Base-by-base conservation (phyloP, 1,140 invertebrate species). In the Aphelinus certus region DNA sequence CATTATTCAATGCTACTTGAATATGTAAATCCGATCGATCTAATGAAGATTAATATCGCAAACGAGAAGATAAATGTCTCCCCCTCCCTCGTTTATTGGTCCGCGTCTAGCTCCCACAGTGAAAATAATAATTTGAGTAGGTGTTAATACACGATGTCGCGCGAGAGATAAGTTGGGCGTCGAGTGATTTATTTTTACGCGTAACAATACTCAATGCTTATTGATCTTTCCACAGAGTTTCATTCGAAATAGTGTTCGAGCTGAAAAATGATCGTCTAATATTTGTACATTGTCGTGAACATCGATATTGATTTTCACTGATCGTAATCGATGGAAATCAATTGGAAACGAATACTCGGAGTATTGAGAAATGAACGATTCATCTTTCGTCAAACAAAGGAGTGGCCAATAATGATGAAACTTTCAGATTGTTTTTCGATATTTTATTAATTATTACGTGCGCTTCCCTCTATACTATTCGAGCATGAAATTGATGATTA, bases 151-250 rank as follows among this genome's bases (percentile, higher is more conserved):
- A 66, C 68, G 67, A 75, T 70, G 57, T 75, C 47, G 55, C 56
- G 61, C n/a, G 62, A 70, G 65, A 75, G 49, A 4, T n/a, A 3
- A 7, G 51, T 49, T 45, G 3, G 48, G 55, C 53, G 56, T 63
- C 45, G 60, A 70, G 53, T 71, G 62, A 70, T 69, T 63, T 57
- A 56, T 66, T 71, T 71, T 71, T 66, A 66, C 65, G 71, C 53
- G 47, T 68, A 71, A 71, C 67, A 71, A 75, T 75, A 43, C 56
- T 71, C 73, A n/a, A 71, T 75, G 55, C 67, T 60, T 75, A 58
- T 48, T 74, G 48, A 68, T 63, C 43, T 9, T 56, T 68, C 45
- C 2, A 4, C 7, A 62, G 26, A 26, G 26, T 51, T 62, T 53
- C 56, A 67, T 68, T 68, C 68, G 63, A 56, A 74, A 68, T 48